These are phyloP conservation scores for Melitaea cinxia DNA, from an alignment of 1,140 invertebrate genomes.

Conservation along the genomic window DNA sequence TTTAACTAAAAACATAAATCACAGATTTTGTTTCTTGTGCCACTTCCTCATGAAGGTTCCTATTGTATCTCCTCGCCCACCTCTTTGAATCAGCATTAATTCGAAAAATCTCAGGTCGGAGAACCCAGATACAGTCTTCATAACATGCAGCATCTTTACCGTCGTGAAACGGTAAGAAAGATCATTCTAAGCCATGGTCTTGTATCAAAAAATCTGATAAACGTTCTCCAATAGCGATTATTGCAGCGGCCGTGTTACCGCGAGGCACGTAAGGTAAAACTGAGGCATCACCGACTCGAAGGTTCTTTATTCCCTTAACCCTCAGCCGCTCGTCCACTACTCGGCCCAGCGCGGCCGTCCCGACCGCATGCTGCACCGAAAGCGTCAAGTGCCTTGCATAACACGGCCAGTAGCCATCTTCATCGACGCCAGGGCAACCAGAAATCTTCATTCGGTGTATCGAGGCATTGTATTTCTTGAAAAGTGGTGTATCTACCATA, in stretches of 20 bases:
- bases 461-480: constrained; percentile 60
- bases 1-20: too few species aligned
- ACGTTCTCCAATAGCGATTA: constrained; percentile 81
- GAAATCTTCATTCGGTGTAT: constrained; percentile 37
- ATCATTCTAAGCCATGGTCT: constrained; percentile 38
- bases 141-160: too few species aligned
- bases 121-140: too few species aligned
- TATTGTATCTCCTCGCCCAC: too few species aligned
- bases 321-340: constrained; percentile 55
- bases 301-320: constrained; percentile 63
- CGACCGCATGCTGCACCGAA: constrained; percentile 78
- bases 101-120: too few species aligned
- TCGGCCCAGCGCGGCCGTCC: constrained; percentile 49
- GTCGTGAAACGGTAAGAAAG: background rate
- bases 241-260: constrained; percentile 63
- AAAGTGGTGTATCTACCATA: constrained; percentile 81
- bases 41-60: too few species aligned
- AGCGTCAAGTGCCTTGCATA: constrained; percentile 71
- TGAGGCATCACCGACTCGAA: constrained; percentile 76
- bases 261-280: constrained; percentile 66
- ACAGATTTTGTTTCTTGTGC: too few species aligned
- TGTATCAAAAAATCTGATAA: constrained; percentile 82
- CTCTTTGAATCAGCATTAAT: too few species aligned
- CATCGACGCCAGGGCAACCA: constrained; percentile 35
- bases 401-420: constrained; percentile 70